Base-by-base conservation (phyloP, 2,797 vertebrate species). In the Champsocephalus gunnari region DNA sequence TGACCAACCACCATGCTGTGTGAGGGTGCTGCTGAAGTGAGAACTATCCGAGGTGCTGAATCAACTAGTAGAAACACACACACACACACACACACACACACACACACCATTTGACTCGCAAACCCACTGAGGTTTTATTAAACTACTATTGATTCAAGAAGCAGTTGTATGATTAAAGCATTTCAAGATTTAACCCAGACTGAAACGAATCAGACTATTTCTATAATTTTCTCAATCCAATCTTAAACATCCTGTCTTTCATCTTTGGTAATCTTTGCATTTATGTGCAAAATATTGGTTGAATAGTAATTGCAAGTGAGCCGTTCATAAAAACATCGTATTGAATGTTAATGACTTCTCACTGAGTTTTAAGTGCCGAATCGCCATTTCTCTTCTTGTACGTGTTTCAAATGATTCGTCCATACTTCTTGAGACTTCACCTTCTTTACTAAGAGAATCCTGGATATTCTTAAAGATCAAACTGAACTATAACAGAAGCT, bases 1-100 rank as follows among this genome's bases (percentile, higher is more conserved):
- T 74, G 43, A 55, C 21, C 45, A 48, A 64, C 21, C 11, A 14
- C 28, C 28, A 58, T 14, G 53, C 16, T 58, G 28, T 19, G 5
- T 44, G 47, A 61, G 19, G 48, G 61, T 62, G 59, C 32, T 2
- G 6, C 17, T 38, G 12, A 9, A 60, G 50, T 14, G 60, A 77
- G 71, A 87, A 64, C 90, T 91, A 71, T 92, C 88, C 88, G 49
- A 88, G 89, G 89, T 89, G 82, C 90, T 92, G 90, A 92, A 92
- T 64, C 48, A 17, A 75, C 32, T 49, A 49, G 2, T 49, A 49
- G 9, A 7, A 9, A 19, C 19, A 19, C 19, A 19, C 19, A 19
- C 19, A 19, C 19, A 19, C 19, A 19, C 19, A 19, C 19, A 38
- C 34, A 9, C 34, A 38, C 34, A 9, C 34, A 38, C 34, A 38